These are phyloP conservation scores for Malurus leucopterus DNA, from an alignment of 2,797 vertebrate species.

Conservation along the genomic window DNA sequence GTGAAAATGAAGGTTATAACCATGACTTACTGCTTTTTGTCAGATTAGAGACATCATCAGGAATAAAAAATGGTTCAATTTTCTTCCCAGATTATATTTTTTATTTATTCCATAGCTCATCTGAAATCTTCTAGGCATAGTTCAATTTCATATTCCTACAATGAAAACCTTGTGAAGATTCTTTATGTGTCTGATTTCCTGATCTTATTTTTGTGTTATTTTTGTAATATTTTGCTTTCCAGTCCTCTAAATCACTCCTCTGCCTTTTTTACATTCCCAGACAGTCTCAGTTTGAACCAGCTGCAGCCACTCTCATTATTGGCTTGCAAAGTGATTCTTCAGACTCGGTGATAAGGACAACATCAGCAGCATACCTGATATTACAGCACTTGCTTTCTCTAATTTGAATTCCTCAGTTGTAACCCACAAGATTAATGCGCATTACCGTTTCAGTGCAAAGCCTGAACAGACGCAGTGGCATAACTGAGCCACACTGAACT, in stretches of 20 bases:
- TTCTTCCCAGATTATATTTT: not conserved
- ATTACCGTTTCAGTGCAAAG: slow-evolving; percentile 11
- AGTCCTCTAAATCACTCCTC: not conserved
- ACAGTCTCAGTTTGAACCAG: not conserved
- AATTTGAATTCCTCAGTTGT: slow-evolving; percentile 27
- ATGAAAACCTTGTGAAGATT: not conserved
- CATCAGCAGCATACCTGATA: slow-evolving; percentile 6
- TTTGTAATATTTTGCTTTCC: not conserved
- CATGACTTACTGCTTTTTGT: not conserved
- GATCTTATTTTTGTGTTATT: not conserved
- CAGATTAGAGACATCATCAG: not conserved
- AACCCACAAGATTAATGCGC: not conserved
- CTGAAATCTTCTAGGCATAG: not conserved
- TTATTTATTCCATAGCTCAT: slow-evolving; percentile 2
- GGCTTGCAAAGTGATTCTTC: slow-evolving; percentile 6
- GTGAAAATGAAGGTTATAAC: not conserved
- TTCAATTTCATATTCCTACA: not conserved
- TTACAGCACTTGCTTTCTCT: not conserved
- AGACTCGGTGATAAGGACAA: not conserved
- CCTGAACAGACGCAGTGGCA: not conserved
- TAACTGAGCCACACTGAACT: not conserved
- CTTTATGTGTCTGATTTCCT: not conserved
- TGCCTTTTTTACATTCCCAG: not conserved
- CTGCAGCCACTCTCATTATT: not conserved
- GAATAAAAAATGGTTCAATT: not conserved